Conservation (phyloP, 1,140 invertebrate genomes). For the Trichonephila clavata region DNA sequence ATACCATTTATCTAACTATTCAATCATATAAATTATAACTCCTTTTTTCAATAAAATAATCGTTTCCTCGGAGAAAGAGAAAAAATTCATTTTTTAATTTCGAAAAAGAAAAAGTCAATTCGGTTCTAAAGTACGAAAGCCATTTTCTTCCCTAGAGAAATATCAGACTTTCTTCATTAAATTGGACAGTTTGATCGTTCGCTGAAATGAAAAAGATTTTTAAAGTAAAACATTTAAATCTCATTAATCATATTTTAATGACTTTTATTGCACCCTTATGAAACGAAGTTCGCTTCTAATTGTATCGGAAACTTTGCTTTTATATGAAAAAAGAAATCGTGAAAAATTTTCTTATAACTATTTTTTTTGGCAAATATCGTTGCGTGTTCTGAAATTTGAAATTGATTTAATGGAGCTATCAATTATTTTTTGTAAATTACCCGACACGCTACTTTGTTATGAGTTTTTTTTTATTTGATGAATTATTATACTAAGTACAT, state of each 20-base stretch:
- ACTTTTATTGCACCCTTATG: background rate
- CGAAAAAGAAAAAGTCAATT: background rate
- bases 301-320: background rate
- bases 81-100: background rate
- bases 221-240: constrained; percentile 61
- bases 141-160: background rate
- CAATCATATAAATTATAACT: background rate
- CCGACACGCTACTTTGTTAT: too few relatives aligned
- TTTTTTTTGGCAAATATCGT: background rate
- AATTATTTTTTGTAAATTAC: background rate
- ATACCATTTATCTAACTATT: constrained; percentile 30
- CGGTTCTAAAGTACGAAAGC: background rate
- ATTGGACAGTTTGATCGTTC: constrained; percentile 34
- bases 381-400: constrained; percentile 2
- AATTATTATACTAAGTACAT: too few relatives aligned
- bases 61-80: background rate
- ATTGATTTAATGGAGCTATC: background rate
- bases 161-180: constrained; percentile 64
- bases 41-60: constrained; percentile 29
- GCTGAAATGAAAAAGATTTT: background rate
- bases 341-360: background rate
- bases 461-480: too few relatives aligned
- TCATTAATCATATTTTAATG: constrained; percentile 65
- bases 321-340: background rate
- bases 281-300: background rate